Evolutionary conservation across 2,113 vertebrate species (phyloP).

Genomic region (Phaethornis superciliosus): DNA sequence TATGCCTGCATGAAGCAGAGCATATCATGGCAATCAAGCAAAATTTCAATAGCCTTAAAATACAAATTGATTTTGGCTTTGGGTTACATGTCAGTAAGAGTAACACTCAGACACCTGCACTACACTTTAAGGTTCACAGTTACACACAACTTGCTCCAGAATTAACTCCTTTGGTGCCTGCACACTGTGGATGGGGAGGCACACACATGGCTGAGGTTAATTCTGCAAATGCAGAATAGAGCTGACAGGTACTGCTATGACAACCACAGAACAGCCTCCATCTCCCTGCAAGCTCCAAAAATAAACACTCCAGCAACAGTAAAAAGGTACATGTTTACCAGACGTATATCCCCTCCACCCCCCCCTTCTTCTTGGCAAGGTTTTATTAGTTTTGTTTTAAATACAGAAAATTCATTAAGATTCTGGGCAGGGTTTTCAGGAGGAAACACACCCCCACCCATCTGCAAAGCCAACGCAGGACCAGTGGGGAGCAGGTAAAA

Average conservation of each 20-base stretch:
- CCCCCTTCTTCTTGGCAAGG: not conserved
- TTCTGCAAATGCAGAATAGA: not conserved
- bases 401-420: not conserved
- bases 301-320: not conserved
- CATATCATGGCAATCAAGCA: not conserved
- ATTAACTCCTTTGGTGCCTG: not conserved
- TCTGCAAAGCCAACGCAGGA: not conserved
- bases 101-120: not conserved
- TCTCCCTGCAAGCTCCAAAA: constrained; percentile 31
- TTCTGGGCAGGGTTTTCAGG: not conserved
- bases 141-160: not conserved
- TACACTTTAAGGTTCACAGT: not conserved
- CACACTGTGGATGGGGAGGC: not conserved
- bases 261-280: not conserved
- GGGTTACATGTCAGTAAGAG: not conserved
- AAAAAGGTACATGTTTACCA: not conserved
- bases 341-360: rapidly evolving
- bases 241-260: constrained; percentile 59
- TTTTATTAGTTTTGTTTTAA: too few species aligned
- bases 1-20: not conserved
- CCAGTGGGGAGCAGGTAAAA: not conserved
- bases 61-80: not conserved
- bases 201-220: not conserved
- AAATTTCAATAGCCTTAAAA: not conserved
- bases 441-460: not conserved